Percentiles rank a stretch among this genome's conserved stretches.
Conservation (phyloP, 2,888 invertebrate species). For the Calephelis perditalis region DNA sequence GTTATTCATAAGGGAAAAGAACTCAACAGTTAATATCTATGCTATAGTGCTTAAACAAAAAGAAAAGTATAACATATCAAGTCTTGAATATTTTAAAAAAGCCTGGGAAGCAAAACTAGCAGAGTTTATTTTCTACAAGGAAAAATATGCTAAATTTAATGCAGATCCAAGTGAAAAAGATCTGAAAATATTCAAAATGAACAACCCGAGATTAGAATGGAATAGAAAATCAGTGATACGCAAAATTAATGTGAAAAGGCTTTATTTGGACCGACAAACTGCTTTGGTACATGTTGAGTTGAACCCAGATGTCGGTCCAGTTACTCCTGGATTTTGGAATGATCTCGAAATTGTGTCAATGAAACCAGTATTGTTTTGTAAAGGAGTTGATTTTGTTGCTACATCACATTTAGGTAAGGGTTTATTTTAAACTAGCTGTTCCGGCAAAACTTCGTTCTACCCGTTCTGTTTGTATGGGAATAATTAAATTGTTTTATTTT, state of each 20-base stretch:
- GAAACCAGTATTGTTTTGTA: constrained; percentile 43
- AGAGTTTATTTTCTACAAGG: constrained; percentile 52
- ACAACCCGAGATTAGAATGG: constrained; percentile 32
- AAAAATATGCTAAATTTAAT: constrained; percentile 37
- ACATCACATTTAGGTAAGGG: constrained; percentile 47
- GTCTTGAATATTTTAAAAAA: constrained; percentile 28
- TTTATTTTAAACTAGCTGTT: not conserved
- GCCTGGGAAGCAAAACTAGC: constrained; percentile 48
- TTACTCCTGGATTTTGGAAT: constrained; percentile 49
- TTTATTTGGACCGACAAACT: constrained; percentile 49
- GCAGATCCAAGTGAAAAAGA: constrained; percentile 28
- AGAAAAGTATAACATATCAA: constrained; percentile 33
- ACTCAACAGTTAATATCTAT: constrained; percentile 44
- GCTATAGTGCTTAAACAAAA: constrained; percentile 46
- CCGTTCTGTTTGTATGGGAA: too few relatives aligned
- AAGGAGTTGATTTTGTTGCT: constrained; percentile 35
- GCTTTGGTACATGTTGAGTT: constrained; percentile 50
- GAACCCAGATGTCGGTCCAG: constrained; percentile 45
- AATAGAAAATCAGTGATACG: constrained; percentile 39
- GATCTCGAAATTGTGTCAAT: constrained; percentile 37
- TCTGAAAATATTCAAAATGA: constrained; percentile 28
- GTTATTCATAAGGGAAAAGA: constrained; percentile 49
- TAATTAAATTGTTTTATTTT: too few relatives aligned
- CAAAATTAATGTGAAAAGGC: constrained; percentile 45
- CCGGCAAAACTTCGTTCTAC: too few relatives aligned